These are phyloP conservation scores for Drosophila pseudoananassae DNA, from an alignment of 1,140 invertebrate species.

Conservation along the genomic window DNA sequence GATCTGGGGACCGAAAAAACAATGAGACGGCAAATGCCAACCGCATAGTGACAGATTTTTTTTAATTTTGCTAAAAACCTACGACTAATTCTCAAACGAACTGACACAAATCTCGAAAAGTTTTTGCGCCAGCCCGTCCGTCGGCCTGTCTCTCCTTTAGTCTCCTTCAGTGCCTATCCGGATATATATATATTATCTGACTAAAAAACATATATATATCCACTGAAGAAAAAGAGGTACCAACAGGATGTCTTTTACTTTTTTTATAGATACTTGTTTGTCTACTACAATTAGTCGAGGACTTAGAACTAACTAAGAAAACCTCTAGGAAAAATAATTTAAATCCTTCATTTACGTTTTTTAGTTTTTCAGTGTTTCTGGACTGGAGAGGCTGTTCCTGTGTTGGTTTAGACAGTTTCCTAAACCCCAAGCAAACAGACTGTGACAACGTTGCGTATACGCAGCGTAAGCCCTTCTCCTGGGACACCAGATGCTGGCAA, in stretches of 20 bases:
- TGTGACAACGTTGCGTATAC: conserved; percentile 54
- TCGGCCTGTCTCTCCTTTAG: conserved; percentile 20
- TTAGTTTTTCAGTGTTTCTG: conserved; percentile 49
- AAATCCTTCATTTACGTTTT: conserved; percentile 17
- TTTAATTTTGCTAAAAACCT: conserved; percentile 81
- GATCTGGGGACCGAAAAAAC: conserved; percentile 52
- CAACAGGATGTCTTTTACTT: not conserved
- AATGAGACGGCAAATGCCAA: conserved; percentile 74
- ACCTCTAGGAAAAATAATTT: conserved; percentile 20
- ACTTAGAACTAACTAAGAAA: conserved; percentile 21
- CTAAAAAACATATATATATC: conserved; percentile 1
- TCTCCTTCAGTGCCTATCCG: conserved; percentile 45
- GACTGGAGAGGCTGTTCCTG: conserved; percentile 13
- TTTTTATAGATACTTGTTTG: not conserved
- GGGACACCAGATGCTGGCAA: conserved; percentile 8
- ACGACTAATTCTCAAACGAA: conserved; percentile 81
- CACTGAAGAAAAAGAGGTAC: conserved; percentile 17
- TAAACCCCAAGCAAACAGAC: conserved; percentile 46
- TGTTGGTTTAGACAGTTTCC: conserved; percentile 57
- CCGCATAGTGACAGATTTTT: conserved; percentile 71
- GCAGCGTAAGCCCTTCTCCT: conserved; percentile 27
- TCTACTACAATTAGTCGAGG: conserved; percentile 69
- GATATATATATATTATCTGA: conserved; percentile 19
- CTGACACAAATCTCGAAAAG: conserved; percentile 79
- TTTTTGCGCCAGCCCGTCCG: conserved; percentile 68